Base-by-base conservation (phyloP, 2,888 invertebrate genomes). In the Apamea sordens region DNA sequence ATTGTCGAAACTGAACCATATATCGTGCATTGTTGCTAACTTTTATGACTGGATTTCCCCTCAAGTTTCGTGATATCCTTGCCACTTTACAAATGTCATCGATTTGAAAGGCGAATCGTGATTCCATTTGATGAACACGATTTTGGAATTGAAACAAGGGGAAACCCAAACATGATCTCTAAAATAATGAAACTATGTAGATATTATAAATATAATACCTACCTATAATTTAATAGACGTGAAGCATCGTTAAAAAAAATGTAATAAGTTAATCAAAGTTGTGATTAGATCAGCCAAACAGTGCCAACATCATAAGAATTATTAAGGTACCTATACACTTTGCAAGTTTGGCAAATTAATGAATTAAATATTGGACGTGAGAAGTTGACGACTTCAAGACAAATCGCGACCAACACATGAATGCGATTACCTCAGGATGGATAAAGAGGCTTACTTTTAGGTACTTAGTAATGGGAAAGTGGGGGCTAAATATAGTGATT, bases 51-150 rank as follows among this genome's bases (percentile, higher is more conserved):
- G 96, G 96, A 92, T 95, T 96, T 96, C 95, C 96, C 96, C 93
- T 88, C 77, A 80, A 84, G 92, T 92, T 93, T 94, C 93, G 93
- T 93, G 93, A 94, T 94, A 95, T 96, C 95, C 95, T 96, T 94
- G 95, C 95, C 89, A 91, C 91, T 92, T 92, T 91, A 94, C 92
- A 95, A 95, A 95, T 95, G 95, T 94, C 94, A 95, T 93, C 92
- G 91, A 92, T 94, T 96, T 94, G 95, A 96, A 96, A 96, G 95
- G 96, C 92, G 92, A 95, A 92, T 96, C 96, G 96, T 96, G 96
- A 95, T 94, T 91, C 89, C 91, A 91, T 93, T 93, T 91, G 90
- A 89, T 89, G 89, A 73, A 90, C 91, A 92, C 90, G 86, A 87
- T 93, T 95, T 95, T 92, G 93, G 93, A 90, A 89, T 89, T 92